phyloP scores from a whole-genome alignment of 2,888 invertebrate species.

The Euplexia lucipara region DNA sequence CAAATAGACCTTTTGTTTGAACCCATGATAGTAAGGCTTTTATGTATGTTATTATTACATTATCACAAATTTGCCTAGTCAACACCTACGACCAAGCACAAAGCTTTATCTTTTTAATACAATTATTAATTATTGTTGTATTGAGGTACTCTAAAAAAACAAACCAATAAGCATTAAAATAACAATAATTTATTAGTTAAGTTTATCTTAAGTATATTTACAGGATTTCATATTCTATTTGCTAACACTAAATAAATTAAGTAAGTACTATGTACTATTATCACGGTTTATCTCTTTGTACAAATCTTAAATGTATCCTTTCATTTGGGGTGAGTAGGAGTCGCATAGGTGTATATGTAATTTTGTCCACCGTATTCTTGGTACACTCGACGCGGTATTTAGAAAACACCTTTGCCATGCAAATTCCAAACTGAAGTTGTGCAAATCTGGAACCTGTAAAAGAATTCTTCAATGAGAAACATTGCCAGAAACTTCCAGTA shows the following conservation, averaged over 20 bases:
- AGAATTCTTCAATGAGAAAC: constrained; percentile 7
- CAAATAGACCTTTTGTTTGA: too few relatives aligned
- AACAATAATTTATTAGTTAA: constrained; percentile 30
- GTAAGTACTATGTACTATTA: constrained; percentile 4
- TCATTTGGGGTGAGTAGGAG: constrained; percentile 64
- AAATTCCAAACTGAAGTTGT: constrained; percentile 71
- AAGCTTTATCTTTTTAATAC: too few relatives aligned
- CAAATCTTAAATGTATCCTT: constrained; percentile 63
- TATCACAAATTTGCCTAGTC: too few relatives aligned
- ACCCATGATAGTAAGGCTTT: too few relatives aligned
- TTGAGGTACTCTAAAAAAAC: too few relatives aligned
- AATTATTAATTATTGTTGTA: too few relatives aligned
- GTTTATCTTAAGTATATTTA: constrained; percentile 33
- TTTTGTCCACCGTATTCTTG: constrained; percentile 61
- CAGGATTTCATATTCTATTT: background rate
- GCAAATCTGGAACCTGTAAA: constrained; percentile 74
- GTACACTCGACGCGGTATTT: constrained; percentile 72
- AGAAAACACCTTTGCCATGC: constrained; percentile 68
- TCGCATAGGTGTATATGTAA: constrained; percentile 64
- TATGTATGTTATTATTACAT: too few relatives aligned
- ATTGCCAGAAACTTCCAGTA: too few relatives aligned
- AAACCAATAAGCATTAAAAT: background rate
- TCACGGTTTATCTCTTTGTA: constrained; percentile 50
- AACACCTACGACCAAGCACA: too few relatives aligned
- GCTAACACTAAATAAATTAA: background rate